Conservation (phyloP, 2,888 invertebrate genomes). For the Ectemnius continuus region DNA sequence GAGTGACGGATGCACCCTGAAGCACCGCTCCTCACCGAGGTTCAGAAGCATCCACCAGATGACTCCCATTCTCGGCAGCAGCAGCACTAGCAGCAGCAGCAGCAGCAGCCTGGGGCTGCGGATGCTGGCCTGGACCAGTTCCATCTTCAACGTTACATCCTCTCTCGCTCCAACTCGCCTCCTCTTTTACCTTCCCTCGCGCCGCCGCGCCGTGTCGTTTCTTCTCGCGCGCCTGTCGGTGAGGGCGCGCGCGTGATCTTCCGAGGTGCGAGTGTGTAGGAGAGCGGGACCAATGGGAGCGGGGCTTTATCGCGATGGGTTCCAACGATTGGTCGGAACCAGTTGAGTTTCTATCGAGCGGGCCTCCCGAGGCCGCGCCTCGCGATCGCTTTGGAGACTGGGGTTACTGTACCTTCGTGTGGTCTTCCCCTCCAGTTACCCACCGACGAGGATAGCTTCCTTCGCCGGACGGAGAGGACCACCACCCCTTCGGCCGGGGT, state of each 20-base stretch:
- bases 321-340: constrained; percentile 70
- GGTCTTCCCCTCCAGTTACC: constrained; percentile 39
- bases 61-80: constrained; percentile 65
- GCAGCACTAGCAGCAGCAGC: too few species aligned
- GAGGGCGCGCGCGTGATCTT: constrained; percentile 13
- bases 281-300: constrained; percentile 71
- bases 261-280: constrained; percentile 63
- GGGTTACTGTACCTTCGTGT: constrained; percentile 57
- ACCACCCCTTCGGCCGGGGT: background rate
- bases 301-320: constrained; percentile 66
- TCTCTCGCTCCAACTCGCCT: constrained; percentile 34
- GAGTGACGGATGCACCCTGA: constrained; percentile 2
- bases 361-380: constrained; percentile 75
- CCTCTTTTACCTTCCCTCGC: constrained; percentile 19
- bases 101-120: constrained; percentile 41
- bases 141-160: constrained; percentile 51
- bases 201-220: constrained; percentile 32
- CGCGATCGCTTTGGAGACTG: constrained; percentile 53
- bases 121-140: constrained; percentile 60
- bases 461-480: too few species aligned
- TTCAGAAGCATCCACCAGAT: constrained; percentile 64
- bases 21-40: constrained; percentile 19
- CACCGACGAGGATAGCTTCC: too few species aligned
- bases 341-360: constrained; percentile 75
- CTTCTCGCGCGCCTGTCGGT: constrained; percentile 24